Conservation (phyloP, 1,140 invertebrate genomes). For the Bombus confusus region DNA sequence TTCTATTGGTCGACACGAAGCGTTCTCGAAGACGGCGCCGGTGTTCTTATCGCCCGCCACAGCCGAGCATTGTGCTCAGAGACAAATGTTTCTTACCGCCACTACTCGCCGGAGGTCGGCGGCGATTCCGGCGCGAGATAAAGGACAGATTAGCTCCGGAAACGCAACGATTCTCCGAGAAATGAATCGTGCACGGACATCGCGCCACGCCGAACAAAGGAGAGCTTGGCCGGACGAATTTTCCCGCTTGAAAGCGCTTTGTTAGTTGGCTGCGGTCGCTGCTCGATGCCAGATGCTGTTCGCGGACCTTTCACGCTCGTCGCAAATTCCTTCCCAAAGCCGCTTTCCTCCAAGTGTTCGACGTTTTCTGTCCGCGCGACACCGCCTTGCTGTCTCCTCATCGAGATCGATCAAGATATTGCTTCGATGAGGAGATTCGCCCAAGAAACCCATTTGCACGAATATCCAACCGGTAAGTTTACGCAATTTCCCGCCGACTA, state of each 20-base stretch:
- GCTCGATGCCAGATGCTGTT: conserved; percentile 17
- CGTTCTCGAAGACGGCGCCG: neutral
- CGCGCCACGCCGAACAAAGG: conserved; percentile 34
- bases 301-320: conserved; percentile 2
- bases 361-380: neutral
- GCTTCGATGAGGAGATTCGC: neutral
- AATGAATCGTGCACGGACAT: conserved; percentile 14
- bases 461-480: conserved; percentile 13
- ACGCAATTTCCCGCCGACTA: neutral
- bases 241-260: conserved; percentile 26
- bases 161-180: conserved; percentile 40
- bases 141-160: conserved; percentile 46
- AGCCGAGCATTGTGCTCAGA: neutral
- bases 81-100: conserved; percentile 37
- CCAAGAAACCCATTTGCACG: neutral
- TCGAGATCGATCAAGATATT: neutral
- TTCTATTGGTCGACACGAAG: neutral
- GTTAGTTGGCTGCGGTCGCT: neutral
- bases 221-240: conserved; percentile 19
- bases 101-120: neutral
- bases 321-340: conserved; percentile 5
- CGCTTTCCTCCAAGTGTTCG: neutral
- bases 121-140: conserved; percentile 31
- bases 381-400: too few relatives aligned
- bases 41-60: conserved; percentile 5